Evolutionary conservation across 92 coral and sea anemone species (phyloP), one percentile per base, ranked within the genome.

Genomic region (Bergia sp.): DNA sequence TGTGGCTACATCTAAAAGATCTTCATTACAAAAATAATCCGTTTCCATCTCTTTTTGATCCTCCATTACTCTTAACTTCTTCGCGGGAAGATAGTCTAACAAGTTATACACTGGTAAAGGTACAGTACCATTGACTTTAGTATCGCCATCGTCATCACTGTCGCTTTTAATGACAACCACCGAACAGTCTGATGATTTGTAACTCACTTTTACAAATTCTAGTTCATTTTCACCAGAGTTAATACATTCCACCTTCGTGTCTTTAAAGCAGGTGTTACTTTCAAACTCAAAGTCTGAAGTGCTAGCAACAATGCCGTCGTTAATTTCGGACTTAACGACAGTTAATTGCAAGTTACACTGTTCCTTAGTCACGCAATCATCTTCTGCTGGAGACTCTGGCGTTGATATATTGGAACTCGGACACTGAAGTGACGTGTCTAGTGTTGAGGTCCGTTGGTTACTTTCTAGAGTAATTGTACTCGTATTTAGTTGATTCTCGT

Each of bases 21-120:
- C 69, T 16, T 4, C 29, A 16, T 20, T 61, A 61, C 69, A 61
- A 61, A 7, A 61, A 20, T 61, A 61, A 61, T 61, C 69, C 0
- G 16, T 18, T 18, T 11, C 16, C 16, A 1, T 43, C 1, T 42
- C 58, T 6, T 13, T 23, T 29, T 79, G 39, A 18, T 79, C 41
- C 7, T 45, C 64, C 29, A 49, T 79, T 20, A 21, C 61, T 79
- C 82, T 79, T 29, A 49, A 21, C 20, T 23, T 79, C 38, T 79
- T 11, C 3, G 66, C 82, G 2, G 82, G 82, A 15, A 79, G 82
- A 49, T 79, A 79, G 55, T 79, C 66, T 36, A 49, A 45, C 65
- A 79, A 8, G 42, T 79, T 79, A 3, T 47, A 79, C 41, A 79
- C 15, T 45, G 18, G 43, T 74, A 74, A 39, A 3, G 43, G 36